Conservation (phyloP, 2,888 invertebrate genomes). For the Linnaemya vulpina region DNA sequence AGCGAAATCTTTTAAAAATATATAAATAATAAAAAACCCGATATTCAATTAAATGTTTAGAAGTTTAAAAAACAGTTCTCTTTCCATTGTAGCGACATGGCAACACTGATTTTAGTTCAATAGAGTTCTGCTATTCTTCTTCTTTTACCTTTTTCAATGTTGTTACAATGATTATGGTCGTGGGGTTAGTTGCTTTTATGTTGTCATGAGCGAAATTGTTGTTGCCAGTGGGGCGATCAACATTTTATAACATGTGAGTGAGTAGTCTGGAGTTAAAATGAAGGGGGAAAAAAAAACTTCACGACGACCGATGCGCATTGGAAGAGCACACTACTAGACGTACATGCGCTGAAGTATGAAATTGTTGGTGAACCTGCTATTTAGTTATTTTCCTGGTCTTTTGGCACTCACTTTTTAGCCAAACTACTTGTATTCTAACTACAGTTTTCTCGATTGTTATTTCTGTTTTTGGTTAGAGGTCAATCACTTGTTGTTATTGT, state of each 20-base stretch:
- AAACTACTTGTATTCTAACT: conserved; percentile 25
- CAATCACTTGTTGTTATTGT: conserved; percentile 55
- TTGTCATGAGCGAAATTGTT: conserved; percentile 40
- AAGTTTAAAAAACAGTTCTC: too few relatives aligned
- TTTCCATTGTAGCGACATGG: too few relatives aligned
- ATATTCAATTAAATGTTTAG: too few relatives aligned
- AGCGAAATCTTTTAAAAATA: too few relatives aligned
- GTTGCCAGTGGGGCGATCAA: conserved; percentile 51
- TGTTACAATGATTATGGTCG: conserved; percentile 34
- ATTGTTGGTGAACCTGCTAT: conserved; percentile 52
- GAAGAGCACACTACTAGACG: background rate
- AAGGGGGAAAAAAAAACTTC: background rate
- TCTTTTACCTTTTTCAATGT: conserved; percentile 5
- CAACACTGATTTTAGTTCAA: conserved; percentile 5
- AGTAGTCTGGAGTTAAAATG: conserved; percentile 14
- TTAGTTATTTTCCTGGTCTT: conserved; percentile 10
- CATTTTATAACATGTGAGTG: conserved; percentile 45
- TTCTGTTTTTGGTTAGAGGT: conserved; percentile 56
- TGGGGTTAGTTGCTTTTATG: conserved; percentile 55
- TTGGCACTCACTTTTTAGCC: conserved; percentile 2
- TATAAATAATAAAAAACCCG: too few relatives aligned
- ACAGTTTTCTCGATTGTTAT: conserved; percentile 8
- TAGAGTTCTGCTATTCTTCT: background rate
- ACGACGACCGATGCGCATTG: background rate
- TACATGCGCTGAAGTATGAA: background rate